Evolutionary conservation across 1,140 invertebrate species (phyloP), one percentile per base, ranked within the genome.

Genomic region (Apis laboriosa): DNA sequence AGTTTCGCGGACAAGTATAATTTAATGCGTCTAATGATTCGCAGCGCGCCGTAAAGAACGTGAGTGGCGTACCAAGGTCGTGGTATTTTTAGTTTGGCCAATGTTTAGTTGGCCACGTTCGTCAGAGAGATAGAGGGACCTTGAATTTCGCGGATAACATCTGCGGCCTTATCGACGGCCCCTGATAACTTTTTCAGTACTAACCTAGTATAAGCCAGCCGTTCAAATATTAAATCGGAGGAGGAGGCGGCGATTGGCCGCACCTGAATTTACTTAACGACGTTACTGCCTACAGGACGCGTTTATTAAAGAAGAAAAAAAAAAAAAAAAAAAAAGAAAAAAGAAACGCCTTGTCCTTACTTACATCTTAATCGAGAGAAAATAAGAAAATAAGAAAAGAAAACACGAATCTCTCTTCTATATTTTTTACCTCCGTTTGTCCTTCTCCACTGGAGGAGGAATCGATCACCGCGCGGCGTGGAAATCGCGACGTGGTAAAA

Each of bases 61-160:
- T 88, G 92, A 92, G 90, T 91, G 90, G 87, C 90, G 90, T 89
- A 89, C 90, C 92, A 94, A 94, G 93, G 93, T 90, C 92, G 90
- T 90, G 80, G 88, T 94, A 94, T 94, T 93, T 94, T 93, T 93
- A 94, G 92, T 93, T 91, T 87, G 89, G 92, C 91, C 92, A 93
- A 93, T 94, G 93, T 94, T 94, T 93, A 92, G 92, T 92, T 94
- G 92, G 91, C 92, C 91, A 93, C 91, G 86, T 91, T 90, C 86
- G 90, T 67, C 83, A 84, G 84, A 84, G 84, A 93, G 93, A 93
- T 94, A 93, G 91, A 92, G 89, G 83, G 93, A 94, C 94, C 93
- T 94, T 94, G 94, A 94, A 94, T 92, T 93, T 93, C 76, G 90
- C 90, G 94, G 93, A 94, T 94, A 94, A 93, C 93, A 94, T 94